Percentiles rank a stretch among this genome's conserved stretches.
Conservation (phyloP, 2,797 vertebrate genomes). For the Arctocebus calabarensis region DNA sequence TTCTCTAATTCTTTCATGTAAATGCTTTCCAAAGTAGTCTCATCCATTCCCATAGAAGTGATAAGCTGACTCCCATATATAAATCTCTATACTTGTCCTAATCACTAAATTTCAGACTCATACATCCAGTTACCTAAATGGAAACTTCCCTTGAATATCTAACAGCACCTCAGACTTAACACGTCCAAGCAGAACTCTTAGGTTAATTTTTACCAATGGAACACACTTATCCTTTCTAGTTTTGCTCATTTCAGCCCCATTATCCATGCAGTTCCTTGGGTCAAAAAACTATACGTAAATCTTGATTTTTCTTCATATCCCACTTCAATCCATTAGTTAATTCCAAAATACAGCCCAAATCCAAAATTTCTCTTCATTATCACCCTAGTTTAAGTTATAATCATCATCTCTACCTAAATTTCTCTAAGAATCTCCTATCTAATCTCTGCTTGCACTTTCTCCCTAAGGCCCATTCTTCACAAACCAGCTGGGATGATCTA, state of each 20-base stretch:
- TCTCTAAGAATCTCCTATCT: neutral
- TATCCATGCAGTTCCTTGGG: neutral
- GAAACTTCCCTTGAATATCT: neutral
- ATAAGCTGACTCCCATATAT: constrained; percentile 17
- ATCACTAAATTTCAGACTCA: constrained; percentile 45
- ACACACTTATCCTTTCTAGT: neutral
- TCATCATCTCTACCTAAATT: neutral
- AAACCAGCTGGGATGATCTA: neutral
- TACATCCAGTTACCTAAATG: neutral
- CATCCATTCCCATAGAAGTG: neutral
- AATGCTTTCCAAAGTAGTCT: neutral
- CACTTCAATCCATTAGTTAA: constrained; percentile 3
- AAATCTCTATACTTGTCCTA: neutral
- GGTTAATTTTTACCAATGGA: constrained; percentile 2
- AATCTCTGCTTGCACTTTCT: neutral
- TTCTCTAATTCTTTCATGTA: neutral
- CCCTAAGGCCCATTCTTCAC: neutral
- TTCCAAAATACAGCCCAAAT: neutral
- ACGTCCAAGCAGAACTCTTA: constrained; percentile 41
- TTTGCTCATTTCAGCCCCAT: constrained; percentile 2
- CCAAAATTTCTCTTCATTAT: constrained; percentile 8
- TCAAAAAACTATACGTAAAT: constrained; percentile 29
- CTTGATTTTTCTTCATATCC: constrained; percentile 14
- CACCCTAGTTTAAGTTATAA: neutral
- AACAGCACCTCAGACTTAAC: constrained; percentile 12